These are phyloP conservation scores for Venustaconcha ellipsiformis DNA, from an alignment of 1,140 invertebrate genomes.

Conservation along the genomic window DNA sequence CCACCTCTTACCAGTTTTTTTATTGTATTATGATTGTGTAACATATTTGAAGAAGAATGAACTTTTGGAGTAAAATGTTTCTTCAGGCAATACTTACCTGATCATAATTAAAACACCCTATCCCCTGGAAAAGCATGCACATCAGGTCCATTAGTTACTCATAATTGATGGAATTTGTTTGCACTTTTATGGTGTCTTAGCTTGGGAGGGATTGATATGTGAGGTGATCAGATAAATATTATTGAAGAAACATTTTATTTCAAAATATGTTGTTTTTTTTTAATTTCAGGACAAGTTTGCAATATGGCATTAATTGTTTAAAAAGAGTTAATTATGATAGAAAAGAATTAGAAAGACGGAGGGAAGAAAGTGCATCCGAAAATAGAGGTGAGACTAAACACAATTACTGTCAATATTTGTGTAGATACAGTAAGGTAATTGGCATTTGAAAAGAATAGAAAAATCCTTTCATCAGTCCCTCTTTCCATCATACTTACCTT, in stretches of 20 bases:
- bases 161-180: too few species aligned
- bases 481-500: too few species aligned
- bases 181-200: too few species aligned
- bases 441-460: not conserved
- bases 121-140: not conserved
- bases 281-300: conserved; percentile 90
- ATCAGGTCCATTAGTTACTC: not conserved
- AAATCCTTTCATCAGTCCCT: too few species aligned
- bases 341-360: conserved; percentile 90
- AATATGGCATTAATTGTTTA: conserved; percentile 98
- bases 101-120: not conserved
- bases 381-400: conserved; percentile 72
- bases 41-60: too few species aligned
- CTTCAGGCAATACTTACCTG: not conserved
- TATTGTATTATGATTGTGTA: too few species aligned
- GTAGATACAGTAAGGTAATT: not conserved
- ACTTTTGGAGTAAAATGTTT: too few species aligned
- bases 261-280: conserved; percentile 18
- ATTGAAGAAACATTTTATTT: too few species aligned
- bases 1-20: too few species aligned
- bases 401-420: not conserved
- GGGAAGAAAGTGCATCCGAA: conserved; percentile 84
- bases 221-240: too few species aligned
- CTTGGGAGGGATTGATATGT: not conserved
- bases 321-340: conserved; percentile 98